Conservation (phyloP, 1,140 invertebrate genomes). For the Leptestheria dahalacensis region DNA sequence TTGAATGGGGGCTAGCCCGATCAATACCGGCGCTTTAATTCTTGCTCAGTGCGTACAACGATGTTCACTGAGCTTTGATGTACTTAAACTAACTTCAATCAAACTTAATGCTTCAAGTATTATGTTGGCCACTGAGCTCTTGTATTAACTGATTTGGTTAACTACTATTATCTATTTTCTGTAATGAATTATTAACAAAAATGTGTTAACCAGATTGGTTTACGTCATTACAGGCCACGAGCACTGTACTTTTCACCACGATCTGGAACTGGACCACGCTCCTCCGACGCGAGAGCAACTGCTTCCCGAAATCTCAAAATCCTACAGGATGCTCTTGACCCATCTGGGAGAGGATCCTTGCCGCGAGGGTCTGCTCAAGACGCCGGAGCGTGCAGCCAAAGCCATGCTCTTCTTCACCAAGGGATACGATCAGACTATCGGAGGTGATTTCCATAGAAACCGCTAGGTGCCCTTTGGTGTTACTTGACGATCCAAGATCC, state of each 20-base stretch:
- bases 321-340: slow-evolving; percentile 56
- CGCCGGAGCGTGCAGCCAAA: slow-evolving; percentile 93
- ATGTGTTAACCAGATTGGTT: too few relatives aligned
- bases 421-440: slow-evolving; percentile 59
- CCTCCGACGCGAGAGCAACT: slow-evolving; percentile 64
- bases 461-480: neutral
- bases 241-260: slow-evolving; percentile 79
- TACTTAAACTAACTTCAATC: too few relatives aligned
- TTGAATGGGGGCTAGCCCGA: too few relatives aligned
- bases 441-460: neutral
- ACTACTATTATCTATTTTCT: too few relatives aligned
- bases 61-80: too few relatives aligned
- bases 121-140: too few relatives aligned
- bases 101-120: too few relatives aligned
- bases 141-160: too few relatives aligned
- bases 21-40: too few relatives aligned
- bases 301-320: slow-evolving; percentile 50
- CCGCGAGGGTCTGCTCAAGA: slow-evolving; percentile 82
- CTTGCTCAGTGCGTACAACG: too few relatives aligned
- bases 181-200: too few relatives aligned
- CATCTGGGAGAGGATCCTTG: slow-evolving; percentile 83
- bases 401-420: slow-evolving; percentile 98
- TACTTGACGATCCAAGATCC: too few relatives aligned
- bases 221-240: slow-evolving; percentile 69
- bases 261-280: slow-evolving; percentile 71